Conservation (phyloP, 2,113 vertebrate genomes). For the Tetraodon nigroviridis region DNA sequence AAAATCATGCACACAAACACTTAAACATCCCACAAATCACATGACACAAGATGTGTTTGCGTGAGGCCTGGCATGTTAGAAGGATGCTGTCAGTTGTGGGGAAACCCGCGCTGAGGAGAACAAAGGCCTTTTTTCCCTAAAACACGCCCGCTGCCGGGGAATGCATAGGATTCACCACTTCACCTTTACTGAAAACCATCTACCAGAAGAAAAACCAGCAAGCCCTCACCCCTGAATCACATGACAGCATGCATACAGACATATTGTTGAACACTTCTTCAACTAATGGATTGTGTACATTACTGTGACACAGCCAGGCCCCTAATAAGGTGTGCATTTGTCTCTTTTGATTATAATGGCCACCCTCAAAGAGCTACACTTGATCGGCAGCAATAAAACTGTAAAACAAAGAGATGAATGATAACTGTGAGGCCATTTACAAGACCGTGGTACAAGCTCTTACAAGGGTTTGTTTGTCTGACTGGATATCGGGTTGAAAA, state of each 20-base stretch:
- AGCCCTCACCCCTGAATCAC: background rate
- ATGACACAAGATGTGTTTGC: background rate
- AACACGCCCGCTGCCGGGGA: conserved; percentile 39
- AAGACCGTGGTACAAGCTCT: background rate
- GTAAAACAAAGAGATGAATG: conserved; percentile 22
- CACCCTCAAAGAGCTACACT: conserved; percentile 19
- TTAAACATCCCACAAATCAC: background rate
- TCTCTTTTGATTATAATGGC: background rate
- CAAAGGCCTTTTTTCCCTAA: conserved; percentile 51
- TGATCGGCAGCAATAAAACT: conserved; percentile 7
- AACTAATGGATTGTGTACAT: background rate
- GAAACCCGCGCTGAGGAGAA: conserved; percentile 37
- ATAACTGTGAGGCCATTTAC: conserved; percentile 20
- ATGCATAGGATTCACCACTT: conserved; percentile 36
- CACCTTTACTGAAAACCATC: conserved; percentile 31
- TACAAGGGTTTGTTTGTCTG: conserved; percentile 18
- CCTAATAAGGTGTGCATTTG: conserved; percentile 27
- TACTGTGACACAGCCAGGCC: conserved; percentile 1
- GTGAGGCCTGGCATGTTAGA: background rate
- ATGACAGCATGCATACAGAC: background rate
- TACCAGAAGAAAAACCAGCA: conserved; percentile 20
- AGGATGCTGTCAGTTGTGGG: conserved; percentile 37
- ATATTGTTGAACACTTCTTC: background rate
- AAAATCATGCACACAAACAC: too few species aligned
- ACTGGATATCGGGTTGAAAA: conserved; percentile 14